Conservation (phyloP, 2,888 invertebrate genomes). For the Rotaria macrura region DNA sequence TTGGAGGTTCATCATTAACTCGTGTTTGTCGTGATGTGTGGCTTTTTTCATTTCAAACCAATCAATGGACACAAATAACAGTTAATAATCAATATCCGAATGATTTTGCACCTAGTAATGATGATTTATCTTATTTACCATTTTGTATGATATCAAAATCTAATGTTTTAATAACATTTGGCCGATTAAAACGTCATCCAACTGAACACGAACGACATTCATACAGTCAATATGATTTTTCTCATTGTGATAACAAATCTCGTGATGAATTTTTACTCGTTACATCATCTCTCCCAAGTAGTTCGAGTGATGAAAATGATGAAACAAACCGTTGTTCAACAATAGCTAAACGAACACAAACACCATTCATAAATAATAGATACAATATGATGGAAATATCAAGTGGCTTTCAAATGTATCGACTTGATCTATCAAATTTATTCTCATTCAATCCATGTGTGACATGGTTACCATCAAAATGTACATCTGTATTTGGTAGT, state of each 20-base stretch:
- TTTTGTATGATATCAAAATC: background rate
- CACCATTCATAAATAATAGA: background rate
- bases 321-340: background rate
- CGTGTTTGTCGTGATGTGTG: conserved; percentile 35
- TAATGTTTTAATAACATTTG: background rate
- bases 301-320: conserved; percentile 17
- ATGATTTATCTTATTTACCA: background rate
- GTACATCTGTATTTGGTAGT: background rate
- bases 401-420: background rate
- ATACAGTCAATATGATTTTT: conserved; percentile 13
- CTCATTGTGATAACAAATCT: background rate
- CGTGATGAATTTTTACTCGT: no score
- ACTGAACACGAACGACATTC: background rate
- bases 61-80: conserved; percentile 6
- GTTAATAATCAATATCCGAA: background rate
- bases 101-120: background rate
- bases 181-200: background rate
- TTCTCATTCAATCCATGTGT: background rate
- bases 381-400: background rate
- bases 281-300: background rate
- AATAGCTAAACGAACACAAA: background rate
- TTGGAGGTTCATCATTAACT: conserved; percentile 54
- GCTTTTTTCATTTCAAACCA: conserved; percentile 3
- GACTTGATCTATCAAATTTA: background rate
- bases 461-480: background rate